These are phyloP conservation scores for Cichladusa arquata DNA, from an alignment of 2,113 vertebrate species.

Conservation along the genomic window DNA sequence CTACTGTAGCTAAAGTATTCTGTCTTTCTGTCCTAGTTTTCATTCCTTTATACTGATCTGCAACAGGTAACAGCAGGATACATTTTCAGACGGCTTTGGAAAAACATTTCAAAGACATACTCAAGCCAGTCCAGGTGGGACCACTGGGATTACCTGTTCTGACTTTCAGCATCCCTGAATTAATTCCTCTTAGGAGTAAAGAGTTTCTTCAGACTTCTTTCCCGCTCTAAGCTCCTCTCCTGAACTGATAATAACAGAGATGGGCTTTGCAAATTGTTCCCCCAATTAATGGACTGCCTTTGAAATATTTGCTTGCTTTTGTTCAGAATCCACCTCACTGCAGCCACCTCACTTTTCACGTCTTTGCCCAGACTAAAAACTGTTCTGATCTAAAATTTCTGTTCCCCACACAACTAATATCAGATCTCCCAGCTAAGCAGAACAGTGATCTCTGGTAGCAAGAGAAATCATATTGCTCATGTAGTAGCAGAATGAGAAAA, in stretches of 20 bases:
- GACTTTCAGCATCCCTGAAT: not conserved
- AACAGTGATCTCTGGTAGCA: not conserved
- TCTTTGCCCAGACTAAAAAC: not conserved
- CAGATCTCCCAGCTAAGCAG: not conserved
- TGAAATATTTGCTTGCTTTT: not conserved
- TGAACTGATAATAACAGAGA: not conserved
- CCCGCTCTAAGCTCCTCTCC: not conserved
- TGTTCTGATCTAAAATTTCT: not conserved
- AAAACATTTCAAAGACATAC: not conserved
- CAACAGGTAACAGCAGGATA: not conserved
- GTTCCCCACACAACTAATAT: not conserved
- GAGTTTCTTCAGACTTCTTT: not conserved
- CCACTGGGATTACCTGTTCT: not conserved
- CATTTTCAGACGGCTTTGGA: not conserved
- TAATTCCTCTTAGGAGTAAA: not conserved
- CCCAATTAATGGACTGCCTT: not conserved
- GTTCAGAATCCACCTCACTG: not conserved
- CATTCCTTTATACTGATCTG: not conserved
- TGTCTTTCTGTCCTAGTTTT: not conserved
- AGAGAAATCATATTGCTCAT: not conserved
- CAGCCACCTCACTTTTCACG: not conserved
- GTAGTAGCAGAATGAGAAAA: not conserved
- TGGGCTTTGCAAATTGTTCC: not conserved
- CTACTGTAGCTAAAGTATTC: not conserved
- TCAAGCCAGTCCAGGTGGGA: not conserved